These are phyloP conservation scores for Cataglyphis livida DNA, from an alignment of 2,888 invertebrate genomes.

Conservation along the genomic window DNA sequence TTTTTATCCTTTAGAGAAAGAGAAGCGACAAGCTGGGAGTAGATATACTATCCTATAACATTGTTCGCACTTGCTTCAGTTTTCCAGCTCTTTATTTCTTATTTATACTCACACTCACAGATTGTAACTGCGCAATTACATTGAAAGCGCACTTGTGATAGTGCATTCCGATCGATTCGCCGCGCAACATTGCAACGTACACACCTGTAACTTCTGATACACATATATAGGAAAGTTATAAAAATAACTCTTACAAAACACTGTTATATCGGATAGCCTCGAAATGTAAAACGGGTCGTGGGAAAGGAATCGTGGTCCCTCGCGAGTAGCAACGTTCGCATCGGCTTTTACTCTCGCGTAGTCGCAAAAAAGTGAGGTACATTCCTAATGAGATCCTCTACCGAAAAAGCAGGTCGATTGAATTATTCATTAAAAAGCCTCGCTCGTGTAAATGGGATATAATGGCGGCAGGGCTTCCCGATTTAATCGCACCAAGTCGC, in stretches of 20 bases:
- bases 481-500: constrained; percentile 35
- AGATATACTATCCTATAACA: constrained; percentile 53
- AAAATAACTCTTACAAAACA: constrained; percentile 61
- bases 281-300: constrained; percentile 69
- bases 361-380: constrained; percentile 56
- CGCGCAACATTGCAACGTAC: constrained; percentile 30
- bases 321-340: constrained; percentile 28
- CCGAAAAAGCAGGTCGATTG: constrained; percentile 71
- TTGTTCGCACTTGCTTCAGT: constrained; percentile 55
- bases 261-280: constrained; percentile 57
- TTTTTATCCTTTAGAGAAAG: constrained; percentile 24
- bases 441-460: constrained; percentile 54
- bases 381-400: constrained; percentile 72
- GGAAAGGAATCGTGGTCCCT: constrained; percentile 44
- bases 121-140: constrained; percentile 53
- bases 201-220: constrained; percentile 8
- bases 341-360: constrained; percentile 62
- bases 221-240: constrained; percentile 47
- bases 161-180: constrained; percentile 47
- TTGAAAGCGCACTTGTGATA: constrained; percentile 50
- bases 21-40: constrained; percentile 48
- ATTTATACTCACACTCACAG: constrained; percentile 53
- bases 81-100: constrained; percentile 54
- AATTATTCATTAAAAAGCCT: constrained; percentile 68
- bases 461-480: constrained; percentile 47